Evolutionary conservation across 1,140 invertebrate genomes (phyloP), one percentile per base, ranked within the genome.

Genomic region (Ceratina japonica): DNA sequence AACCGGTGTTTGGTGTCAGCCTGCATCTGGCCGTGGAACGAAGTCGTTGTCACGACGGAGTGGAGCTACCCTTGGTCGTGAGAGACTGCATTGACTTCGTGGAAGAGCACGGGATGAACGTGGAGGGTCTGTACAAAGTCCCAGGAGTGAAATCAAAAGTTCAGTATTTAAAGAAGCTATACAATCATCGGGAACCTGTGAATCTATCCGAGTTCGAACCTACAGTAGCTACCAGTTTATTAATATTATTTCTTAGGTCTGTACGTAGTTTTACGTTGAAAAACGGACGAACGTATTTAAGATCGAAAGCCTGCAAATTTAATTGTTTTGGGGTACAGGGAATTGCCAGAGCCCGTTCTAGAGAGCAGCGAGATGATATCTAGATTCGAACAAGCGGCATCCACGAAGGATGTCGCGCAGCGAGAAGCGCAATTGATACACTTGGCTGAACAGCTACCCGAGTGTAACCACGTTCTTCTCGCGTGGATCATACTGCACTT

Each of bases 131-230:
- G 59, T 98, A 98, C 89, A 95, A 97, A 92, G 93, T 96, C 49
- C 97, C 97, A 83, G 97, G 97, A 8, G 95, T 98, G 20, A 98
- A 98, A 92, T 97, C 97, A 27, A 97, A 97, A 93, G 95, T 98
- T 16, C 95, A 97, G 83, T 94, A 96, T 87, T 93, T 98, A 27
- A 96, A 96, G 87, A 95, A 96, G 84, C 90, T 96, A 79, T 98
- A 97, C 89, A 98, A 98, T 90, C 95, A 96, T 87, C 93, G 97
- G 24, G 95, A 96, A 80, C 88, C 94, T 49, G 95, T 97, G 44
- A 95, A 95, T 88, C 94, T 97, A 4, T 94, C 95, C 84, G 97
- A 98, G 88, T 96, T 97, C 92, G 98, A 98, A 89, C 95, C 97
- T 27, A 96, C 97, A 54, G 95, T 97, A 81, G 97, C 97, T 70